Evolutionary conservation across 2,888 invertebrate species (phyloP), one percentile per base, ranked within the genome.

Genomic region (Rhagophthalmus giganteus): DNA sequence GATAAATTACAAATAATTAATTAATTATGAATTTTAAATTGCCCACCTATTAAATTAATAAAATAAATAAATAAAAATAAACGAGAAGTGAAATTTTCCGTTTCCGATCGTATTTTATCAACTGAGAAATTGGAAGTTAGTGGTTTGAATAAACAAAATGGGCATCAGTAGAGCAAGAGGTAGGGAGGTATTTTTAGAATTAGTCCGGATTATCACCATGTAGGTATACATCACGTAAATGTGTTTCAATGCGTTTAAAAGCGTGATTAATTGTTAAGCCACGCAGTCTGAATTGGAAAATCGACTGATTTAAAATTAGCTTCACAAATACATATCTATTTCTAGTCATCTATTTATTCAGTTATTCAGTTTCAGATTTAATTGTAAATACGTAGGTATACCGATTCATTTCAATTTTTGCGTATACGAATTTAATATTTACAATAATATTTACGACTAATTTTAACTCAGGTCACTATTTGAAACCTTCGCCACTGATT

Each of bases 201-300:
- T 24, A 26, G 35, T 33, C 35, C 6, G 38, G 28, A 28, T 39
- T 28, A 39, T 39, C 30, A 8, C 30, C 14, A 25, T 13, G 37
- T 27, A 39, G 27, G 27, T 30, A 27, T 30, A 28, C 30, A 30
- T 39, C 39, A 39, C 28, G 30, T 16, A 39, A 37, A 39, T 39
- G 15, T 26, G 28, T 39, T 15, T 14, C 39, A 11, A 10, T 16
- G n/a, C 9, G 16, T 28, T 13, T 16, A 16, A 39, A 39, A 15
- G 16, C 16, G 28, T 30, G 30, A 39, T 39, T 39, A 39, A 39
- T 39, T 30, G 39, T 39, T 15, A 16, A 39, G 16, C 28, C 16
- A 15, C 39, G 10, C 28, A 10, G 26, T 39, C 20, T 39, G 15
- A 30, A 39, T 15, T 16, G 39, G 16, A 28, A 39, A 11, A 28